Base-by-base conservation (phyloP, 2,888 invertebrate species). In the Tetramorium bicarinatum region DNA sequence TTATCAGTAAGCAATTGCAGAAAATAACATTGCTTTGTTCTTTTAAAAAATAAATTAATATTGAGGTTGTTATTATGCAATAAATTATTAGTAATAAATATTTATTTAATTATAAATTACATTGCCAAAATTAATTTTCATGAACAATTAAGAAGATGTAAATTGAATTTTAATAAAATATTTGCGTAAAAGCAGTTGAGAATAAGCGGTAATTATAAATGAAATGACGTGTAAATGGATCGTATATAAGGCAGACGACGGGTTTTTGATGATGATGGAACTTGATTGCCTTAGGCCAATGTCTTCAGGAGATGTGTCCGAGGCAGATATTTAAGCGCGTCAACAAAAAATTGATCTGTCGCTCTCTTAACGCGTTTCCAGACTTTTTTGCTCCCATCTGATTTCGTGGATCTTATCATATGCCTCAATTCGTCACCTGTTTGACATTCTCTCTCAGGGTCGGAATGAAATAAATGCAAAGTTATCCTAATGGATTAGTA, bases 271-370 rank as follows among this genome's bases (percentile, higher is more conserved):
- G 59, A 59, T 72, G 74, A 79, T 29, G 47, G 47, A 47, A 71
- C 13, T 72, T 79, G 1, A 44, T 71, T 71, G 44, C 77, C 29
- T 11, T 44, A 69, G 29, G 77, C 54, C 15, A 77, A 41, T n/a
- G 9, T 69, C 41, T 69, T 72, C 21, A 7, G 3, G 8, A 72
- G 44, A 79, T 47, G 44, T 72, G 54, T 71, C 18, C 29, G 72
- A 79, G 54, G 29, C 41, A 72, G 74, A 44, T 72, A 74, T 79
- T 79, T 79, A 79, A 79, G 15, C 21, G 13, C n/a, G 15, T 9
- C 29, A 71, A 79, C 44, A 79, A 74, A 79, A 79, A 74, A 79
- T 79, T 49, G 75, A 79, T 74, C 47, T 47, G 79, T 79, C 59
- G 47, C 25, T 79, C 34, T 72, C 38, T 59, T 74, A n/a, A 59